phyloP scores from a whole-genome alignment of 2,113 vertebrate genomes.

The Heliornis fulica region DNA sequence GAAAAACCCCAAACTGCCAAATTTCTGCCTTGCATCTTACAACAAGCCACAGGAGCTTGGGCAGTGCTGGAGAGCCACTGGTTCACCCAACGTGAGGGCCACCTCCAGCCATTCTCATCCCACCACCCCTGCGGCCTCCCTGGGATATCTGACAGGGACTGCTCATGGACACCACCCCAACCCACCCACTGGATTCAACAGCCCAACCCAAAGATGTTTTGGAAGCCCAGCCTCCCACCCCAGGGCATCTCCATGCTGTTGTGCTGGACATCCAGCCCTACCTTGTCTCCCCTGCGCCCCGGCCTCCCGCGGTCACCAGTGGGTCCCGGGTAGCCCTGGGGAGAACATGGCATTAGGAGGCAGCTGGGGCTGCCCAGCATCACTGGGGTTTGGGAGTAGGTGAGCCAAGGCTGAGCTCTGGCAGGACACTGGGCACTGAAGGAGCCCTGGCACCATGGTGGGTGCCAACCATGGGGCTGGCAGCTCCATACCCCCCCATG shows the following conservation, averaged over 20 bases:
- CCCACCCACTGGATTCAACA: not conserved
- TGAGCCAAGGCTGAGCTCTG: not conserved
- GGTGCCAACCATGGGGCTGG: accelerated
- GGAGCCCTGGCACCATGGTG: not conserved
- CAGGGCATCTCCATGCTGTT: not conserved
- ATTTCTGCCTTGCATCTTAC: not conserved
- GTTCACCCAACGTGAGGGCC: not conserved
- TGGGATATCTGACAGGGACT: not conserved
- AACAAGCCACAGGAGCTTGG: not conserved
- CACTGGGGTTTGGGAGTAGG: not conserved
- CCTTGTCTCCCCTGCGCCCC: slow-evolving; percentile 78
- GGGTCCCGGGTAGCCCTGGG: slow-evolving; percentile 80
- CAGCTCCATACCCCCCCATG: accelerated
- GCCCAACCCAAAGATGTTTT: not conserved
- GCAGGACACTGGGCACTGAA: not conserved
- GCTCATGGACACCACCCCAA: not conserved
- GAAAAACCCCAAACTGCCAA: not conserved
- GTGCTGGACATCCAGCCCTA: slow-evolving; percentile 11
- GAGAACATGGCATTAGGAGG: not conserved
- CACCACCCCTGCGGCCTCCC: not conserved
- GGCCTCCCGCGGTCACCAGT: slow-evolving; percentile 76
- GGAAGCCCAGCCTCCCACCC: not conserved
- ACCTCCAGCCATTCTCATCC: not conserved
- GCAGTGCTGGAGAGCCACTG: not conserved
- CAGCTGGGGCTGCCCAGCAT: not conserved